These are phyloP conservation scores for Apodemia zela DNA, from an alignment of 2,888 invertebrate species.

Conservation along the genomic window DNA sequence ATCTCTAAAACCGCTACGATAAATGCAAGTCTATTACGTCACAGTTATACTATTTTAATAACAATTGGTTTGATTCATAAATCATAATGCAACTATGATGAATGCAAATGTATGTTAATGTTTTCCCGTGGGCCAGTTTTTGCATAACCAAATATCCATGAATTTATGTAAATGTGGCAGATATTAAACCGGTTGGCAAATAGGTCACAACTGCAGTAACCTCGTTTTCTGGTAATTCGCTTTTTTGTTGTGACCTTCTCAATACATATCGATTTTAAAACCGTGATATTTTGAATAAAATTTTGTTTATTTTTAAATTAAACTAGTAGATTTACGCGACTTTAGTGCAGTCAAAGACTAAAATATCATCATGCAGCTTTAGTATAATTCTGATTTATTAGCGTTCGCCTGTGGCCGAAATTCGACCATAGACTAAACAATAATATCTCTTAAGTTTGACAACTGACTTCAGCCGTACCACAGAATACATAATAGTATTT, in stretches of 20 bases:
- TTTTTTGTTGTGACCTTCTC: slow-evolving; percentile 1
- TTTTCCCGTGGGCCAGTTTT: slow-evolving; percentile 1
- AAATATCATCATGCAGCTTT: too few relatives aligned
- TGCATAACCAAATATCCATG: slow-evolving; percentile 18
- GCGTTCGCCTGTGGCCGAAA: too few relatives aligned
- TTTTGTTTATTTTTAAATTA: too few relatives aligned
- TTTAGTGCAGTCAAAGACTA: too few relatives aligned
- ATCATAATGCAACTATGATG: neutral
- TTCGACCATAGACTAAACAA: too few relatives aligned
- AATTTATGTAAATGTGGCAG: slow-evolving; percentile 20
- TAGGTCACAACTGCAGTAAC: slow-evolving; percentile 14
- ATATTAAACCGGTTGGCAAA: slow-evolving; percentile 19
- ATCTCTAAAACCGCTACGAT: neutral
- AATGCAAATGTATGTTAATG: slow-evolving; percentile 6
- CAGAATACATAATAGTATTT: too few relatives aligned
- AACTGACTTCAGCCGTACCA: too few relatives aligned
- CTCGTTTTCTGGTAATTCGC: slow-evolving; percentile 16
- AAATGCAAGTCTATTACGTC: neutral
- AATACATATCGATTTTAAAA: neutral
- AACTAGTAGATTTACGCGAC: too few relatives aligned
- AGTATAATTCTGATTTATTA: too few relatives aligned
- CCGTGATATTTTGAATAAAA: neutral
- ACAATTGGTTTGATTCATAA: slow-evolving; percentile 1
- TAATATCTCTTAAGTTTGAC: too few relatives aligned
- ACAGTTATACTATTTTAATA: neutral